Evolutionary conservation across 1,140 invertebrate genomes (phyloP).

Genomic region (Hormaphis cornu): DNA sequence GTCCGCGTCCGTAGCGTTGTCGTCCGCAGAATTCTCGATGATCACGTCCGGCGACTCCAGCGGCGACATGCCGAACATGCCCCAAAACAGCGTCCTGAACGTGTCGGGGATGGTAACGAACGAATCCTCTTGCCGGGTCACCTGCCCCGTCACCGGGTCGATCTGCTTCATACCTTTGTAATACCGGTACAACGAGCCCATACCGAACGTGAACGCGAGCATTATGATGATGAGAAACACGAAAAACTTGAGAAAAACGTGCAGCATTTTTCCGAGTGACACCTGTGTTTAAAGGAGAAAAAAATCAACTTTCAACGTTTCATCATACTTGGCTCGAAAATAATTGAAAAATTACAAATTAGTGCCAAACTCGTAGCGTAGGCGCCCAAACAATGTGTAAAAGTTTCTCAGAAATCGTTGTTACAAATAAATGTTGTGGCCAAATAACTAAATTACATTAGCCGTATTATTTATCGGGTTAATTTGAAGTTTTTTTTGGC

Average conservation of each 20-base stretch:
- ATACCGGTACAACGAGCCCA: constrained; percentile 47
- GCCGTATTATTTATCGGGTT: too few relatives aligned
- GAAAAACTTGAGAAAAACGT: constrained; percentile 49
- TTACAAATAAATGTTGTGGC: too few relatives aligned
- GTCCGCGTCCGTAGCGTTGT: constrained; percentile 55
- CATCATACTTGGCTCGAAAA: too few relatives aligned
- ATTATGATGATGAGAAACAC: constrained; percentile 49
- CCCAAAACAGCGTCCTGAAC: constrained; percentile 62
- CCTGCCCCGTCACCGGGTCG: constrained; percentile 45
- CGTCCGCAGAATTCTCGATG: constrained; percentile 50
- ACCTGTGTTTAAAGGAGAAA: too few relatives aligned
- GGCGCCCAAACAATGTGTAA: too few relatives aligned
- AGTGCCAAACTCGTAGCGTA: too few relatives aligned
- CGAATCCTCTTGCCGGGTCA: constrained; percentile 44
- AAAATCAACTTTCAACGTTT: too few relatives aligned
- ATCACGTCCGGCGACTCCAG: constrained; percentile 55
- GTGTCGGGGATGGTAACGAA: constrained; percentile 51
- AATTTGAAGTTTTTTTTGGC: too few relatives aligned
- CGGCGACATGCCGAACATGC: constrained; percentile 60
- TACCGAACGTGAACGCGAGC: constrained; percentile 46
- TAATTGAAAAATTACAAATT: too few relatives aligned
- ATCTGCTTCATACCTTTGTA: constrained; percentile 52
- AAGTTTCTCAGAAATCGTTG: too few relatives aligned
- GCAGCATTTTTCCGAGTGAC: constrained; percentile 51
- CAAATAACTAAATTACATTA: too few relatives aligned